Conservation (phyloP, 2,113 vertebrate genomes). For the Sturnus vulgaris region DNA sequence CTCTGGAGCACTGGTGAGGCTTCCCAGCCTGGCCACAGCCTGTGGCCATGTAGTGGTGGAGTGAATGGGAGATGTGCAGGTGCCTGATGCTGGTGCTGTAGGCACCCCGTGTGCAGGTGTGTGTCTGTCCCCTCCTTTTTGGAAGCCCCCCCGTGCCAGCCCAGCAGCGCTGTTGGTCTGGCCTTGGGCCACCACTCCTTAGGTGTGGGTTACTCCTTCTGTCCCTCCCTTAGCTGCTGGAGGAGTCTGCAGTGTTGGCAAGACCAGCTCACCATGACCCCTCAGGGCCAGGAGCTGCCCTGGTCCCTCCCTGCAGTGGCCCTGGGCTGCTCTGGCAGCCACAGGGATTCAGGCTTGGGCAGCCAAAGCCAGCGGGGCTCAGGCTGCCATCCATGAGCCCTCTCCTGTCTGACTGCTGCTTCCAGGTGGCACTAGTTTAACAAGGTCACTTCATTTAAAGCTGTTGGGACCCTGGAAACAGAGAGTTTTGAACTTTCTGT, state of each 20-base stretch:
- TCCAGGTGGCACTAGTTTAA: not conserved
- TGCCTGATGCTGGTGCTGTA: not conserved
- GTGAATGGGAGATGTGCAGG: not conserved
- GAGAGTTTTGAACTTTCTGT: no score
- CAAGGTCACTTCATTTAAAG: not conserved
- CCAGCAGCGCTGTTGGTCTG: not conserved
- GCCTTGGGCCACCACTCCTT: accelerated
- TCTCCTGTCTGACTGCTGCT: not conserved
- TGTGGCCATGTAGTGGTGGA: not conserved
- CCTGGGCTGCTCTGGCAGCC: not conserved
- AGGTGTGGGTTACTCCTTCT: not conserved
- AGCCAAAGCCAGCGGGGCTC: not conserved
- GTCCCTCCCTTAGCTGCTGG: not conserved
- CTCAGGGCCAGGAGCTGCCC: not conserved
- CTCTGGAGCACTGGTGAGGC: not conserved
- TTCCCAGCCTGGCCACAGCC: not conserved
- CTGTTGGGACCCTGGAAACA: no score
- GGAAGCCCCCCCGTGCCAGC: accelerated
- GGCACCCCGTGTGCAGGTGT: not conserved
- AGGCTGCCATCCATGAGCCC: not conserved
- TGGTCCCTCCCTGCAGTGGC: accelerated
- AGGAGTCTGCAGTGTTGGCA: not conserved
- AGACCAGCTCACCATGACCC: not conserved
- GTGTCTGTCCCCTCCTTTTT: not conserved
- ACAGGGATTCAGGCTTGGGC: not conserved